Evolutionary conservation across 2,113 vertebrate species (phyloP), one percentile per base, ranked within the genome.

Genomic region (Scatophagus argus): DNA sequence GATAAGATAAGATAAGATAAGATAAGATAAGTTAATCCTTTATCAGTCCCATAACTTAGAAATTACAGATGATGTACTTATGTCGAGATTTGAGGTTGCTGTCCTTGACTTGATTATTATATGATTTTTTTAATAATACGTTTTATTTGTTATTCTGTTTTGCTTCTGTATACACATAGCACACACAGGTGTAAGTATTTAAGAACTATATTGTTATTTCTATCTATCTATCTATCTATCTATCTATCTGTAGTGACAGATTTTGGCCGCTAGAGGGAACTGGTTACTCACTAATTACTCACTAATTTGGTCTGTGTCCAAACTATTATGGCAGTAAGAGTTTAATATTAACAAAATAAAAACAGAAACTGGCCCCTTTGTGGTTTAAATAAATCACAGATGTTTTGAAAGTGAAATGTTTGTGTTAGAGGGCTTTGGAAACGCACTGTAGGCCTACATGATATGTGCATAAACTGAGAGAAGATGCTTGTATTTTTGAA

Each of bases 201-300:
- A n/a, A n/a, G n/a, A n/a, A n/a, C n/a, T n/a, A n/a, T n/a, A n/a
- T n/a, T n/a, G n/a, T n/a, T n/a, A n/a, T n/a, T n/a, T n/a, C n/a
- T n/a, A n/a, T n/a, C n/a, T n/a, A n/a, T n/a, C n/a, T n/a, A n/a
- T n/a, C n/a, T n/a, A n/a, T 3, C 14, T 39, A 9, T 41, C 39
- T 41, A 3, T 41, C 3, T n/a, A 47, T 3, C 6, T 76, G 82
- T 64, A 82, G 6, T 81, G 16, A 73, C 11, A 32, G 0, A 46
- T 12, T 0, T 19, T 43, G 0, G 7, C 67, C 93, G 36, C 77
- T 65, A 92, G 92, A 88, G 52, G 11, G 72, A 58, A 49, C 14
- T 36, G 25, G 12, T 59, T 1, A 3, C 31, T 68, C 23, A 75
- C 1, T 2, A 61, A 63, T 63, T 2, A 34, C n/a, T n/a, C n/a